These are phyloP conservation scores for Dryococelus australis DNA, from an alignment of 2,888 invertebrate genomes.

Conservation along the genomic window DNA sequence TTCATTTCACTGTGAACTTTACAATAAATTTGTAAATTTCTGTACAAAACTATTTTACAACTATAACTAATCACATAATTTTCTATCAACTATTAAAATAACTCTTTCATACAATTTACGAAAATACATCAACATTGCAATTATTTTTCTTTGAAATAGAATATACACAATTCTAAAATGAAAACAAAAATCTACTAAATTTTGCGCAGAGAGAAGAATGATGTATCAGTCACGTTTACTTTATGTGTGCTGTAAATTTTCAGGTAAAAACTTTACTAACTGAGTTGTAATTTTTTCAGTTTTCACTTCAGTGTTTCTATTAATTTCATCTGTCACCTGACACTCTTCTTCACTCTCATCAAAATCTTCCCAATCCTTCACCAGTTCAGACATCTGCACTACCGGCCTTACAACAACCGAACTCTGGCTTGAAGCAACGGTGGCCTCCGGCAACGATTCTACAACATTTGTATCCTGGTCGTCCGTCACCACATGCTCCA, in stretches of 20 bases:
- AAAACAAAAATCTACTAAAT: background rate
- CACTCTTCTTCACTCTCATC: conserved; percentile 33
- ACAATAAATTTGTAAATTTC: background rate
- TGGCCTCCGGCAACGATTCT: background rate
- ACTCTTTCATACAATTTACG: conserved; percentile 2
- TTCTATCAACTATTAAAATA: background rate
- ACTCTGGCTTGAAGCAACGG: background rate
- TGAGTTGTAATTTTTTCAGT: background rate
- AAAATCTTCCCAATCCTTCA: conserved; percentile 42
- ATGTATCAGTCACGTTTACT: background rate
- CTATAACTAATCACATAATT: background rate
- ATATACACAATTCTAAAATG: background rate
- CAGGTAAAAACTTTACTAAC: conserved; percentile 7
- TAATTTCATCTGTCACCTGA: background rate
- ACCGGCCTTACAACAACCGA: conserved; percentile 19
- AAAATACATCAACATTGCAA: background rate
- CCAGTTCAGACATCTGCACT: conserved; percentile 39
- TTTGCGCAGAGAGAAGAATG: background rate
- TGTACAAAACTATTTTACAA: conserved; percentile 5
- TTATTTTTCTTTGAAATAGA: background rate
- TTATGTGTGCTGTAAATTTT: conserved; percentile 8
- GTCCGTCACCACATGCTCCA: background rate
- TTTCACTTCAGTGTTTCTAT: background rate
- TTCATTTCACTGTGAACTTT: background rate
- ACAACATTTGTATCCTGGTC: background rate